Evolutionary conservation across 2,797 vertebrate species (phyloP).

Genomic region (Rhinoraja longicauda): DNA sequence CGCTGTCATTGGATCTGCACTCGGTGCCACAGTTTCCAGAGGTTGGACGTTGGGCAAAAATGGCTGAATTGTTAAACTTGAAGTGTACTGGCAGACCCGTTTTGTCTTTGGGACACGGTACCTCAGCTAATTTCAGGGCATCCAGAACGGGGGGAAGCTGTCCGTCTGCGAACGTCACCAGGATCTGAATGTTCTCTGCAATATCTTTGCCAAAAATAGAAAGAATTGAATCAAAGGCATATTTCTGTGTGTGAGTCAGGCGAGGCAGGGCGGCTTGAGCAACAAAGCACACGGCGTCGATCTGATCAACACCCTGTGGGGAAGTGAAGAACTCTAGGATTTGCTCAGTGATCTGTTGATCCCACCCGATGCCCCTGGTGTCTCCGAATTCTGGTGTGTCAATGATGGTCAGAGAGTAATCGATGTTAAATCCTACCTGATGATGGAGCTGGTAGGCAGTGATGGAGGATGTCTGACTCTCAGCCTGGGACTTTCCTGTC

Average conservation of each 20-base stretch:
- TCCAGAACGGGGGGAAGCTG: not conserved
- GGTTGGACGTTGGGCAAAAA: not conserved
- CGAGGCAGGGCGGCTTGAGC: not conserved
- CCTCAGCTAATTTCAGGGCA: not conserved
- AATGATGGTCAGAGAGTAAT: not conserved
- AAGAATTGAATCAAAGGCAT: constrained; percentile 27
- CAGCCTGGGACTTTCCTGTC: constrained; percentile 23
- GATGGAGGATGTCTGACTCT: constrained; percentile 29
- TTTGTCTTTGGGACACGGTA: constrained; percentile 2
- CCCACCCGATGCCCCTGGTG: constrained; percentile 18
- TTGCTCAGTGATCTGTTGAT: not conserved
- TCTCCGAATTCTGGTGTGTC: constrained; percentile 8
- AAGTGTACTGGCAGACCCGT: not conserved
- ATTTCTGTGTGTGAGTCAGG: not conserved
- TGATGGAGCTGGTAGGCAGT: not conserved
- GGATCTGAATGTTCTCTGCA: not conserved
- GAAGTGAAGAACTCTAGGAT: not conserved
- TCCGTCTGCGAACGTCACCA: constrained; percentile 7
- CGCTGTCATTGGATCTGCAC: not conserved
- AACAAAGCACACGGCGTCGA: constrained; percentile 12
- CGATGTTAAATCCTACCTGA: not conserved
- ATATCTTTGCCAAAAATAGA: constrained; percentile 32
- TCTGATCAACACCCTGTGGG: constrained; percentile 1
- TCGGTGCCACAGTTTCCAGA: not conserved
- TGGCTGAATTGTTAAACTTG: constrained; percentile 27